Evolutionary conservation across 2,888 invertebrate genomes (phyloP).

Genomic region (Gortyna flavago): DNA sequence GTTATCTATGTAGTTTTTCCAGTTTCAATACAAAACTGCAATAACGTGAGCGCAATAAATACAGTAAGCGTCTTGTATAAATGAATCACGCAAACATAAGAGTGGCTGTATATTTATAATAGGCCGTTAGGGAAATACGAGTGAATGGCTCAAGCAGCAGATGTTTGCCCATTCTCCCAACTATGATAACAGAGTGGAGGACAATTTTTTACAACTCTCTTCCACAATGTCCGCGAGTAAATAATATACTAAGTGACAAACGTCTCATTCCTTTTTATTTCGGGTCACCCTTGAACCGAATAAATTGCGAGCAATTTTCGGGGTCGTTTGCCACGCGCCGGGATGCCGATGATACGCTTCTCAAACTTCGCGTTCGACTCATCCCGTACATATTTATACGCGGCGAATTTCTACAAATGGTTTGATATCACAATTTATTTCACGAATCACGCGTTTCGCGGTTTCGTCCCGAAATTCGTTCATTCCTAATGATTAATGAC

Average conservation of each 20-base stretch:
- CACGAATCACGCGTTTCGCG: conserved; percentile 57
- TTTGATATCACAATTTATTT: conserved; percentile 72
- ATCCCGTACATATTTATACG: conserved; percentile 70
- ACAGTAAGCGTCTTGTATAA: conserved; percentile 59
- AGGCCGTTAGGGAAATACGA: conserved; percentile 71
- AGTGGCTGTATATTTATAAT: conserved; percentile 68
- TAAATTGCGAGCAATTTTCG: conserved; percentile 88
- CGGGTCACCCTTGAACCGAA: conserved; percentile 87
- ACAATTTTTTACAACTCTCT: conserved; percentile 72
- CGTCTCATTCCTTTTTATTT: conserved; percentile 84
- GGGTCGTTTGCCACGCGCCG: conserved; percentile 85
- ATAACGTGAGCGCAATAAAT: conserved; percentile 65
- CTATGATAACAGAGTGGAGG: conserved; percentile 67
- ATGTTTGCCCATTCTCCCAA: conserved; percentile 58
- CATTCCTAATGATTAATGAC: conserved; percentile 50
- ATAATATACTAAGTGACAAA: conserved; percentile 87
- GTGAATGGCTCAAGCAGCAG: conserved; percentile 60
- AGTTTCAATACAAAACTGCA: conserved; percentile 57
- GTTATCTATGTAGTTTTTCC: conserved; percentile 28
- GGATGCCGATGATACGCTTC: conserved; percentile 83
- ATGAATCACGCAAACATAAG: conserved; percentile 68
- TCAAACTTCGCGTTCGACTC: conserved; percentile 77
- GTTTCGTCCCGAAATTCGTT: conserved; percentile 44
- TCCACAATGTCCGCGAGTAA: conserved; percentile 78
- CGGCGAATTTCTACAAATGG: conserved; percentile 73